Base-by-base conservation (phyloP, 2,888 invertebrate species). In the Cheilosia soror region DNA sequence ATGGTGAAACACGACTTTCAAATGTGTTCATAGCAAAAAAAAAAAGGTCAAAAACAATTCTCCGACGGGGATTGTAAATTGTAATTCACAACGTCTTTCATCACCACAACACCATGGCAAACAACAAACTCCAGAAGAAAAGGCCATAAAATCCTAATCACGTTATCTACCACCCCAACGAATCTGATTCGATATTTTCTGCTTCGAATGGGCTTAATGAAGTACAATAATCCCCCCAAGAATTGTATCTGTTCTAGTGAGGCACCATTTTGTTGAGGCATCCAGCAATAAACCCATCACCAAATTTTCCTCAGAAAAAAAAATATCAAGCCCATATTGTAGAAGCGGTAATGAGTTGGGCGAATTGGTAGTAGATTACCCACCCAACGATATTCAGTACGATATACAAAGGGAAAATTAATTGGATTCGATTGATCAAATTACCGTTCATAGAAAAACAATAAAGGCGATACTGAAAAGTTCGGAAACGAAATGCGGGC, bases 341-440 rank as follows among this genome's bases (percentile, higher is more conserved):
- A 7, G 4, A 11, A 37, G 37, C 20, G 11, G 2, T 62, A 63
- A 47, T 63, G 63, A 63, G 63, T 13, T 25, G 33, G 49, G 6
- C 20, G 31, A 15, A 15, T 15, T 4, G 42, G 11, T 9, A 68
- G 31, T 66, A 66, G 49, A 63, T 75, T 65, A 65, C 47, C 15
- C 25, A 29, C 75, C 66, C 76, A 53, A 53, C 76, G 53, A 51
- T 68, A 33, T 44, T 15, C 27, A 25, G 37, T 7, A 5, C 44
- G 15, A 11, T 33, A 49, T 31, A 42, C 57, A 76, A 76, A 58
- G 25, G 42, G 53, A 51, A 37, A 77, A 68, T 53, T 77, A 77
- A 77, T 77, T 77, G 68, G 66, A 68, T 69, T 77, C 77, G 53
- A 77, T 77, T 77, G 60, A 77, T 69, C 47, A 69, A 77, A 62